These are phyloP conservation scores for Callopanchax toddi DNA, from an alignment of 2,113 vertebrate genomes.

Conservation along the genomic window DNA sequence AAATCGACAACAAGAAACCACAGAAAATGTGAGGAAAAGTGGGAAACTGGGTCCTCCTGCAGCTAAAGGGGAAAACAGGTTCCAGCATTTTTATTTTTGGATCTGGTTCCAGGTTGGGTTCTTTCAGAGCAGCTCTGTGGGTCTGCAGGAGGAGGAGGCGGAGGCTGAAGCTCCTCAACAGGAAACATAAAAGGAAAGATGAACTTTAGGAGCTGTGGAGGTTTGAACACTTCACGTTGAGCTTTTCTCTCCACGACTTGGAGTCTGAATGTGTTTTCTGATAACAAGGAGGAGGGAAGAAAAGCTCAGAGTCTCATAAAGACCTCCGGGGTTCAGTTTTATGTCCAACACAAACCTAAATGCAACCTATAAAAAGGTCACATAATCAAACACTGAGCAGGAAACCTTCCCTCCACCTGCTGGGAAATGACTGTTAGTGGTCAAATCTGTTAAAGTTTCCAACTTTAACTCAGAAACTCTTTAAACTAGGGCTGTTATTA, in stretches of 20 bases:
- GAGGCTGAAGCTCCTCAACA: not conserved
- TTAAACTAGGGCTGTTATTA: no score
- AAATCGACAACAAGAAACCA: no score
- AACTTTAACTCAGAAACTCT: no score
- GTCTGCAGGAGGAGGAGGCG: not conserved
- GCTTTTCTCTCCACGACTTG: slow-evolving; percentile 1
- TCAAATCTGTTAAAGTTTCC: no score
- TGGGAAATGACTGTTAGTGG: no score
- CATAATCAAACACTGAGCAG: slow-evolving; percentile 2
- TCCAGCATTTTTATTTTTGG: no score
- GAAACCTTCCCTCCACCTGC: no score
- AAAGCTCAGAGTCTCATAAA: not conserved
- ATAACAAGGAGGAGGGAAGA: not conserved
- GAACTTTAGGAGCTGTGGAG: not conserved
- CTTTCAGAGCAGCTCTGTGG: not conserved
- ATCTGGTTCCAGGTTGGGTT: not conserved
- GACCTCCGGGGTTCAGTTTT: slow-evolving; percentile 6
- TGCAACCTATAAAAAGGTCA: slow-evolving; percentile 5
- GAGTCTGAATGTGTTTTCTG: slow-evolving; percentile 6
- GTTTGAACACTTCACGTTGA: slow-evolving; percentile 9
- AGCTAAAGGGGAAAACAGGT: no score
- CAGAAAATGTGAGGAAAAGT: no score
- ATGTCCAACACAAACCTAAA: slow-evolving; percentile 10
- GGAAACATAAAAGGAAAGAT: not conserved
- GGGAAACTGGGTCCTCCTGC: no score